Conservation (phyloP, 1,140 invertebrate genomes). For the Uloborus diversus region DNA sequence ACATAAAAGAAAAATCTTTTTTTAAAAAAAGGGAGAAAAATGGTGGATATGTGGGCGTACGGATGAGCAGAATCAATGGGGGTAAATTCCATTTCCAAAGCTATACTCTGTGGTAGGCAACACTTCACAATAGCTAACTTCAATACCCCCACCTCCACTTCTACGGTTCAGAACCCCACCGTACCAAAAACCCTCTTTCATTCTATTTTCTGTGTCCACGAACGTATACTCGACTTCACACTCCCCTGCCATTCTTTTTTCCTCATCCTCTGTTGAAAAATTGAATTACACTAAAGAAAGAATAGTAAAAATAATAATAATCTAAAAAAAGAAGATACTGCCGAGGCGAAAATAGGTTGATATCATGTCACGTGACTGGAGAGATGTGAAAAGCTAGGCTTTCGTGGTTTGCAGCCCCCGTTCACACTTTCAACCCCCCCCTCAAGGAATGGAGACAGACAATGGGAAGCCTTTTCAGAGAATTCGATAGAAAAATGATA, state of each 20-base stretch:
- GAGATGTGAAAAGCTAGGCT: slow-evolving; percentile 38
- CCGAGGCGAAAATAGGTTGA: slow-evolving; percentile 45
- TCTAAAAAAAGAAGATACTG: slow-evolving; percentile 1
- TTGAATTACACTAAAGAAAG: slow-evolving; percentile 41
- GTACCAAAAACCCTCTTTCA: slow-evolving; percentile 32
- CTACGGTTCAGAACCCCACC: slow-evolving; percentile 11
- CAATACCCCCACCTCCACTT: slow-evolving; percentile 8
- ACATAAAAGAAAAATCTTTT: slow-evolving; percentile 16
- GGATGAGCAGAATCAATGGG: slow-evolving; percentile 38
- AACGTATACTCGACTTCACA: slow-evolving; percentile 4
- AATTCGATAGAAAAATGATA: slow-evolving; percentile 43
- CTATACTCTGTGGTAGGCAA: slow-evolving; percentile 29
- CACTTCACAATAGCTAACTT: slow-evolving; percentile 38
- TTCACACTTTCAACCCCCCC: slow-evolving; percentile 1
- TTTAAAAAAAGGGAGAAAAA: neutral
- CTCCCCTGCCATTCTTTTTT: slow-evolving; percentile 16
- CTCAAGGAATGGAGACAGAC: slow-evolving; percentile 42
- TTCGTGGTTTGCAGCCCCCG: slow-evolving; percentile 19
- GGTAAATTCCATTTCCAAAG: slow-evolving; percentile 38
- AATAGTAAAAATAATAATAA: slow-evolving; percentile 1
- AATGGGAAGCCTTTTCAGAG: slow-evolving; percentile 47
- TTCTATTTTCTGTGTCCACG: slow-evolving; percentile 11
- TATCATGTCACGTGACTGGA: slow-evolving; percentile 44
- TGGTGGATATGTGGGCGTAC: slow-evolving; percentile 17
- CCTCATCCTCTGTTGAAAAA: slow-evolving; percentile 41